These are phyloP conservation scores for Tipula unca DNA, from an alignment of 2,888 invertebrate species.

Conservation along the genomic window DNA sequence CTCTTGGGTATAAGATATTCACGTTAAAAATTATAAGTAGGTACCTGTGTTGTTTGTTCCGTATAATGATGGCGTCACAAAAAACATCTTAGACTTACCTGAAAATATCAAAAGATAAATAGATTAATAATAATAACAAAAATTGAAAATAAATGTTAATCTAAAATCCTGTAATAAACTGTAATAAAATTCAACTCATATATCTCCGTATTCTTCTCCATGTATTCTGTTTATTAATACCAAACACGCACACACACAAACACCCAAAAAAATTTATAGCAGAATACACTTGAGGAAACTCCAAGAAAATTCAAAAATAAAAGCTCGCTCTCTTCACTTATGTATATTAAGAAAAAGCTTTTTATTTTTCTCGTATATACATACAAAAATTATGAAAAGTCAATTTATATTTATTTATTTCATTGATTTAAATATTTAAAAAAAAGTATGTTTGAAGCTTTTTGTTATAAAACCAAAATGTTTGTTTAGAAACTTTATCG, in stretches of 20 bases:
- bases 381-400: not conserved
- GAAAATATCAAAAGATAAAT: not conserved
- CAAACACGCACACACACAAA: not conserved
- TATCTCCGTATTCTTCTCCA: not conserved
- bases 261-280: not conserved
- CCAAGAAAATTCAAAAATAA: not conserved
- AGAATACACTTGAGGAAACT: not conserved
- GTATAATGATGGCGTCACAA: too few relatives aligned
- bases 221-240: not conserved
- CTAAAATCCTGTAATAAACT: not conserved
- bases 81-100: not conserved
- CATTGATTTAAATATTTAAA: not conserved
- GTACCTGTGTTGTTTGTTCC: too few relatives aligned
- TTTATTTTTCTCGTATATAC: not conserved
- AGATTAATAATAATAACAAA: not conserved
- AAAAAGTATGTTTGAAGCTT: not conserved
- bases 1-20: too few relatives aligned
- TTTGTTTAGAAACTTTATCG: not conserved
- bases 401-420: not conserved
- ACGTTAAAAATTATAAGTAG: too few relatives aligned
- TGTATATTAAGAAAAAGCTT: not conserved
- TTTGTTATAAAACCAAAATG: too few relatives aligned
- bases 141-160: not conserved
- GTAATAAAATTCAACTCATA: not conserved
- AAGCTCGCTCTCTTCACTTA: not conserved